These are phyloP conservation scores for Drosophila pseudoananassae DNA, from an alignment of 1,140 invertebrate genomes.

Conservation along the genomic window DNA sequence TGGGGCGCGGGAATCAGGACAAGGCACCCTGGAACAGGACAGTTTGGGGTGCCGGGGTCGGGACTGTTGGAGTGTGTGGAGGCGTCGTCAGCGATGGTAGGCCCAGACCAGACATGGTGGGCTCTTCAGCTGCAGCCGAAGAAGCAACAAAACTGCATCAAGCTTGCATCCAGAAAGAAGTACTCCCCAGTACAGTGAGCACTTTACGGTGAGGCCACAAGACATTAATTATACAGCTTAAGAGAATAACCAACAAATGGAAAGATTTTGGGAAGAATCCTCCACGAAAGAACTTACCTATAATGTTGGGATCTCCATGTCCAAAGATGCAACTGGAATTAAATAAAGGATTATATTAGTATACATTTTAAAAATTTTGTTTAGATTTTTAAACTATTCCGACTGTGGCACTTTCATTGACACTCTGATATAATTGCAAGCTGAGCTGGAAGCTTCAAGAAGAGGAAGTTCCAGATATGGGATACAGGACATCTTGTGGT, in stretches of 20 bases:
- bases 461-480: no score
- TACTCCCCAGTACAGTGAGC: conserved; percentile 46
- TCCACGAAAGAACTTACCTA: conserved; percentile 7
- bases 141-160: conserved; percentile 10
- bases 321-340: conserved; percentile 6
- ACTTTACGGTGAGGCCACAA: conserved; percentile 39
- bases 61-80: conserved; percentile 18
- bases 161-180: conserved; percentile 25
- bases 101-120: conserved; percentile 33
- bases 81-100: conserved; percentile 45
- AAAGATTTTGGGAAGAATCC: not conserved
- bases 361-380: not conserved
- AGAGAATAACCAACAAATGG: conserved; percentile 43
- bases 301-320: conserved; percentile 8
- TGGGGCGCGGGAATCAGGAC: conserved; percentile 67
- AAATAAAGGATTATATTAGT: not conserved
- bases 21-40: conserved; percentile 28
- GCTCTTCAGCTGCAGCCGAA: conserved; percentile 21
- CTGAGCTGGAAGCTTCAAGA: not conserved
- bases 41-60: conserved; percentile 6
- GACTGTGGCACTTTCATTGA: conserved; percentile 54
- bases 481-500: conserved; percentile 19
- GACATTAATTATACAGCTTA: conserved; percentile 40
- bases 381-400: not conserved
- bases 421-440: conserved; percentile 70